Evolutionary conservation across 2,888 invertebrate genomes (phyloP), one percentile per base, ranked within the genome.

Genomic region (Lithophane leautieri): DNA sequence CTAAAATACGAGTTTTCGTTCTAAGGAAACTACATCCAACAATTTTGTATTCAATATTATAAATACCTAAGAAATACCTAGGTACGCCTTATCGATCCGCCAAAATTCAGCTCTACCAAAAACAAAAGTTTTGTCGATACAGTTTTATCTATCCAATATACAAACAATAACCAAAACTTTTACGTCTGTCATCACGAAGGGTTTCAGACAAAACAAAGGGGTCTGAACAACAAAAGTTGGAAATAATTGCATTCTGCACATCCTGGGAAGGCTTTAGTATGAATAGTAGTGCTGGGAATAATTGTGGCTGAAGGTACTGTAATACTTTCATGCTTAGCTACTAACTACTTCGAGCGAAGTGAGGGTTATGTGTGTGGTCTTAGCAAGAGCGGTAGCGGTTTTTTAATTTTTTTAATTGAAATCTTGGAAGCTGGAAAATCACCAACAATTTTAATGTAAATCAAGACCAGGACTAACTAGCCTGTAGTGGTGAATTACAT

Each of bases 241-340:
- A 88, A 90, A 88, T 89, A 91, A 94, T 93, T 94, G 94, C 93
- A 94, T 94, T 91, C 90, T 94, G 91, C 92, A 93, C 89, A 91
- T 91, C 90, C 83, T 86, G 82, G 68, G 82, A 89, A 90, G 89
- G 89, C 86, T 90, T 88, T 85, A 90, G 90, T 89, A 88, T 90
- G 90, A 90, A 91, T 91, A 91, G 89, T 90, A 89, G 88, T 89
- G 91, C 89, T 89, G 90, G 91, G 89, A 90, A 93, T 95, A 92
- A 94, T 93, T 92, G 92, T 90, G 91, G 91, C 88, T 86, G 81
- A 2, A 34, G 34, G 34, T 89, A 83, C 85, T 88, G 84, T n/a
- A n/a, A n/a, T 85, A 91, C 91, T 90, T 89, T 88, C 86, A 90
- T 89, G 85, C 85, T 80, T 86, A 85, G 86, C 85, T 88, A 88